Conservation (phyloP, 1,140 invertebrate species). For the Ceratosolen solmsi region DNA sequence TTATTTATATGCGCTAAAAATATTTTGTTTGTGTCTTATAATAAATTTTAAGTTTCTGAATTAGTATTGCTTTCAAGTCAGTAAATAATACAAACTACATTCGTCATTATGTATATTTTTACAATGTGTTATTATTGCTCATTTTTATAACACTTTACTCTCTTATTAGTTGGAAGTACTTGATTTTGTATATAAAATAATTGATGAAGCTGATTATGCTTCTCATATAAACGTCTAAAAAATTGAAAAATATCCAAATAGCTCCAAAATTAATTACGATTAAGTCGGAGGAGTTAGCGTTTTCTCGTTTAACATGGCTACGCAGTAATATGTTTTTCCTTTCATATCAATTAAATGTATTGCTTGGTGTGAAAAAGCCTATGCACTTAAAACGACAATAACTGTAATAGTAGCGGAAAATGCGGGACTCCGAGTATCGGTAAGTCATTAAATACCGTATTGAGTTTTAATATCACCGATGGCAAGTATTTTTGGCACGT, state of each 20-base stretch:
- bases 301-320: neutral
- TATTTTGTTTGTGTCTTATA: no score
- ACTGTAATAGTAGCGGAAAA: constrained; percentile 18
- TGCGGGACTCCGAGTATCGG: neutral
- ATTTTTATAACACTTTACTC: no score
- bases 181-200: no score
- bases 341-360: neutral
- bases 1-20: neutral
- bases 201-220: no score
- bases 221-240: neutral
- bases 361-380: neutral
- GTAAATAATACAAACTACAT: neutral
- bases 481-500: neutral
- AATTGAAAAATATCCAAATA: neutral
- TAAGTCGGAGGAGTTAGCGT: neutral
- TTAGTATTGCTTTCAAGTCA: neutral
- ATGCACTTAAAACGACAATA: neutral
- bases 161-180: no score
- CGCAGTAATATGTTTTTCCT: neutral
- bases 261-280: neutral
- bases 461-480: neutral
- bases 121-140: no score
- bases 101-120: no score
- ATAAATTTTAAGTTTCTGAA: no score
- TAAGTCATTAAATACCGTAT: constrained; percentile 10